A percentile compares a stretch with the other conserved stretches of the same genome.
phyloP scores from a whole-genome alignment of 2,888 invertebrate species.

The Dryobota labecula region DNA sequence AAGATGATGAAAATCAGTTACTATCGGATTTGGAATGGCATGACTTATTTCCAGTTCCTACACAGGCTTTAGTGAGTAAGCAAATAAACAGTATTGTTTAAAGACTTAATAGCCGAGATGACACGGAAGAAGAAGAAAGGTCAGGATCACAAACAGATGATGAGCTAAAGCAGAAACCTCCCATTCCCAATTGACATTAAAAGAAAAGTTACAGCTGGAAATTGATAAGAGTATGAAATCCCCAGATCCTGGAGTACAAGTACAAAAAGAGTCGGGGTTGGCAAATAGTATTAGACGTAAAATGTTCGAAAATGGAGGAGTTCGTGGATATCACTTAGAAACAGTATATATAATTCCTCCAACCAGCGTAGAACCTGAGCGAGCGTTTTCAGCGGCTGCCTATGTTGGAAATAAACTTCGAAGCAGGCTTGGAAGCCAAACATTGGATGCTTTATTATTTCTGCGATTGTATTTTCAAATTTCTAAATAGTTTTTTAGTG shows the following conservation, averaged over 20 bases:
- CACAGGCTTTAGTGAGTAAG: not conserved
- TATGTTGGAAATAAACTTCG: too few relatives aligned
- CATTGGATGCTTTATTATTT: not conserved
- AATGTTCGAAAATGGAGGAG: not conserved
- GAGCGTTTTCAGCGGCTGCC: not conserved
- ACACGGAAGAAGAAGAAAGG: not conserved
- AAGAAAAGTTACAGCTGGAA: too few relatives aligned
- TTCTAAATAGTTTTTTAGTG: not conserved
- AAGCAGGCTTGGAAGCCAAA: too few relatives aligned
- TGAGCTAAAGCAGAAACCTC: too few relatives aligned
- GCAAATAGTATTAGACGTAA: too few relatives aligned
- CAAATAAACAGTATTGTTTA: too few relatives aligned
- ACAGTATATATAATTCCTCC: not conserved
- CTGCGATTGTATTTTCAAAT: not conserved
- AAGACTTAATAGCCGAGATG: not conserved
- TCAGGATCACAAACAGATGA: not conserved
- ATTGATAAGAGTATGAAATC: too few relatives aligned
- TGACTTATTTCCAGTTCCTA: not conserved
- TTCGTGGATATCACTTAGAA: conserved; percentile 1
- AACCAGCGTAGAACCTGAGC: not conserved
- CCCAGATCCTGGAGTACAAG: too few relatives aligned
- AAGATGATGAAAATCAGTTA: not conserved
- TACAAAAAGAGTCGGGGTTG: too few relatives aligned
- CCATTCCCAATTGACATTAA: too few relatives aligned
- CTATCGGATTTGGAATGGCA: not conserved